Conservation (phyloP, 2,113 vertebrate genomes). For the Deroptyus accipitrinus region DNA sequence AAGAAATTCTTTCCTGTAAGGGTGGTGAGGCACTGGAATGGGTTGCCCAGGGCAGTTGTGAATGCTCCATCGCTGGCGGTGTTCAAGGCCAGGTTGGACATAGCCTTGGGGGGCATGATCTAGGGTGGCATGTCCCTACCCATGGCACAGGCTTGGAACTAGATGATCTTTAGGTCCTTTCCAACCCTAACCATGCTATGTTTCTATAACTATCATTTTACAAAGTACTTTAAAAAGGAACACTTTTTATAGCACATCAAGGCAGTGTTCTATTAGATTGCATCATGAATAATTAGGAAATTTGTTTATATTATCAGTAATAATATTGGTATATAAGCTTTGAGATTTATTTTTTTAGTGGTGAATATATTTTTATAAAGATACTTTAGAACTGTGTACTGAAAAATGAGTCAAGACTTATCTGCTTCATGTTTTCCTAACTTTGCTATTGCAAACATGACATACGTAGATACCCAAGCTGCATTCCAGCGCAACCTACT, state of each 20-base stretch:
- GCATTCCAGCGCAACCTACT: slow-evolving; percentile 10
- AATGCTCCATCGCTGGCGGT: not conserved
- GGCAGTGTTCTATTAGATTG: not conserved
- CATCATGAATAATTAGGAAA: not conserved
- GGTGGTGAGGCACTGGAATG: too few species aligned
- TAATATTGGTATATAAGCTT: not conserved
- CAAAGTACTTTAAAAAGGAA: not conserved
- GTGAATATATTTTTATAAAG: not conserved
- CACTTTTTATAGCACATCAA: not conserved
- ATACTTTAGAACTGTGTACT: not conserved
- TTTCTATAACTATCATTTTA: not conserved
- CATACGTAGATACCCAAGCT: slow-evolving; percentile 2
- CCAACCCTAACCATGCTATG: not conserved
- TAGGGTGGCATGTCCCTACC: not conserved
- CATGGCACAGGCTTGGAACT: not conserved
- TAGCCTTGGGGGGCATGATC: not conserved
- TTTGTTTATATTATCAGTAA: not conserved
- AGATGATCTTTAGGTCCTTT: not conserved
- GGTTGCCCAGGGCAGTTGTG: not conserved
- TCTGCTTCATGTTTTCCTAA: not conserved
- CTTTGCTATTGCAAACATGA: not conserved
- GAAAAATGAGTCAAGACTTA: not conserved
- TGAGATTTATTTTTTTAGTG: not conserved
- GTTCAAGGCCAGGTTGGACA: not conserved
- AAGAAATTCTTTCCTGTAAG: too few species aligned